Evolutionary conservation across 2,888 invertebrate genomes (phyloP).

Genomic region (Magallana nippona): DNA sequence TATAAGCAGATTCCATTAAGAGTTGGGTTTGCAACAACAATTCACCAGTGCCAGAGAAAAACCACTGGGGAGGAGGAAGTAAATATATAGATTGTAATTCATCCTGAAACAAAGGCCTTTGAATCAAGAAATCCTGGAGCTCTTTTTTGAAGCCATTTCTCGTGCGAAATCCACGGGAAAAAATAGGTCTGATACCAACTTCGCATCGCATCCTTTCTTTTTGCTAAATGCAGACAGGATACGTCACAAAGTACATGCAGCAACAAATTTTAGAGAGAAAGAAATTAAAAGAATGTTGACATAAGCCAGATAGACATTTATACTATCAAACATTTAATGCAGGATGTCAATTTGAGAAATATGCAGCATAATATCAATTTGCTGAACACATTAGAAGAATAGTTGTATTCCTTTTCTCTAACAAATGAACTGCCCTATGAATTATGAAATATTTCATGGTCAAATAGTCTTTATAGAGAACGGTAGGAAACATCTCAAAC

Average conservation of each 20-base stretch:
- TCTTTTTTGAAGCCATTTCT: slow-evolving; percentile 56
- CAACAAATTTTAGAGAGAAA: slow-evolving; percentile 44
- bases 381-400: neutral
- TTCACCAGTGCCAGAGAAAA: slow-evolving; percentile 54
- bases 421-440: too few species aligned
- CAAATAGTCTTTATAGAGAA: neutral
- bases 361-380: neutral
- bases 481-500: neutral
- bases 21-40: slow-evolving; percentile 56
- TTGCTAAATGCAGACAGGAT: slow-evolving; percentile 55
- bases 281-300: slow-evolving; percentile 46
- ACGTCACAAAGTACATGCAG: slow-evolving; percentile 49
- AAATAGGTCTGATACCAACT: slow-evolving; percentile 51
- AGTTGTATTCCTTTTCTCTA: too few species aligned
- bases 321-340: neutral
- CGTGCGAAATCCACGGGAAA: slow-evolving; percentile 55
- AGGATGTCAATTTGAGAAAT: neutral
- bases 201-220: slow-evolving; percentile 54
- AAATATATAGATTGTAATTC: slow-evolving; percentile 43
- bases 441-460: too few species aligned
- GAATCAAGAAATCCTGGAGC: slow-evolving; percentile 56
- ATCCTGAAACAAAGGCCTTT: slow-evolving; percentile 51
- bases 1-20: slow-evolving; percentile 54
- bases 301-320: neutral
- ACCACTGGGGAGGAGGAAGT: slow-evolving; percentile 55